phyloP scores from a whole-genome alignment of 2,113 vertebrate genomes.

The Oceanodroma tethys region DNA sequence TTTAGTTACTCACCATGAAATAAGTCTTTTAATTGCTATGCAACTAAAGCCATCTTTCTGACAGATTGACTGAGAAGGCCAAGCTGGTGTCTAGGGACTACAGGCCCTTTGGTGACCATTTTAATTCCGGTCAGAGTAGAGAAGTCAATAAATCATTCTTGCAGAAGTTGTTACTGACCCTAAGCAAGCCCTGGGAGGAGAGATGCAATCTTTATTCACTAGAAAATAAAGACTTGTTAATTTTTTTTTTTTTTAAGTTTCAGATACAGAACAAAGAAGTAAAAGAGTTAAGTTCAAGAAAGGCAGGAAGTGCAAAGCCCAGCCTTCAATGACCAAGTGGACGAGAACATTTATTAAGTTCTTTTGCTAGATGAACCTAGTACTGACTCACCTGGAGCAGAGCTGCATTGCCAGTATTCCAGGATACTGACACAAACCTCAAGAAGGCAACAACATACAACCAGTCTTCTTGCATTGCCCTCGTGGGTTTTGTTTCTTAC shows the following conservation, averaged over 20 bases:
- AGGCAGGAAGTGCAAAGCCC: background rate
- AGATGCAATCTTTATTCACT: slow-evolving; percentile 26
- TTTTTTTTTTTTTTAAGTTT: background rate
- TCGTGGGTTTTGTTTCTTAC: background rate
- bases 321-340: background rate
- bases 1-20: slow-evolving; percentile 60
- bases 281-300: background rate
- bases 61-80: slow-evolving; percentile 64
- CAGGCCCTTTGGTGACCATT: slow-evolving; percentile 56
- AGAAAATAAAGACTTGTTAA: slow-evolving; percentile 14
- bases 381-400: background rate
- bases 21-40: slow-evolving; percentile 68
- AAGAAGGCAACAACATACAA: background rate
- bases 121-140: slow-evolving; percentile 66
- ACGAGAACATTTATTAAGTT: background rate
- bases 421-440: background rate
- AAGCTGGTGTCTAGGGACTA: slow-evolving; percentile 43
- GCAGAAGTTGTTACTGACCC: slow-evolving; percentile 59
- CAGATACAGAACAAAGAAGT: background rate
- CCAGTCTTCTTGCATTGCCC: background rate
- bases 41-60: slow-evolving; percentile 57
- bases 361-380: background rate
- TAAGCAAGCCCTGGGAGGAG: slow-evolving; percentile 48
- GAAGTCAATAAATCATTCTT: slow-evolving; percentile 70
- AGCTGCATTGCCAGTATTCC: background rate